Base-by-base conservation (phyloP, 2,888 invertebrate genomes). In the Melipona bicolor region DNA sequence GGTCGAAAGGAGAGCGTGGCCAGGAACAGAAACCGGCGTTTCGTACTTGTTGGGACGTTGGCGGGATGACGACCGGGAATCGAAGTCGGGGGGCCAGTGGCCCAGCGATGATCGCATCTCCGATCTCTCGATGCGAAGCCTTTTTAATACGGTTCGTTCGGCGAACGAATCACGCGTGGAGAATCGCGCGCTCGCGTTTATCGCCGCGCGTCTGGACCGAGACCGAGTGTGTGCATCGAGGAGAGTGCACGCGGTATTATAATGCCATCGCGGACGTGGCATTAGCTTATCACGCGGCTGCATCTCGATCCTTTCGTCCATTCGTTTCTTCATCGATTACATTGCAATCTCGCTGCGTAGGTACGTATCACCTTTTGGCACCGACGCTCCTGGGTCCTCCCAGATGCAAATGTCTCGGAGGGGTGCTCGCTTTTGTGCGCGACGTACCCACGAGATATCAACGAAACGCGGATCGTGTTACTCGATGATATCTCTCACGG, bases 241-340 rank as follows among this genome's bases (percentile, higher is more conserved):
- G 43, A 83, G 81, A 88, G 83, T 68, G 84, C 79, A 83, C 83
- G 43, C 43, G 81, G 89, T 88, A 89, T 91, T 91, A 91, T 88
- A 91, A 90, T 90, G 90, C 90, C 86, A 88, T 88, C 87, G 90
- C 88, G 84, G 88, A 88, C 89, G 85, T 84, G 88, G 88, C 90
- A 91, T 92, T 91, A 91, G 90, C 92, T 91, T 92, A 92, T 92
- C 93, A 85, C 68, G 68, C 73, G 87, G 81, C 68, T 83, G 82
- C 79, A 89, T 90, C 90, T 89, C 89, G 76, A 88, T 88, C 86
- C 88, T 84, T 88, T 87, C 84, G 86, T 79, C 76, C 88, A 88
- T 89, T 87, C 88, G 85, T 91, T 85, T 81, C 90, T 91, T 90
- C 91, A 82, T 90, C 91, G 84, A 85, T 87, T 84, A 86, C 85